Conservation (phyloP, 2,888 invertebrate genomes). For the Ectemnius lituratus region DNA sequence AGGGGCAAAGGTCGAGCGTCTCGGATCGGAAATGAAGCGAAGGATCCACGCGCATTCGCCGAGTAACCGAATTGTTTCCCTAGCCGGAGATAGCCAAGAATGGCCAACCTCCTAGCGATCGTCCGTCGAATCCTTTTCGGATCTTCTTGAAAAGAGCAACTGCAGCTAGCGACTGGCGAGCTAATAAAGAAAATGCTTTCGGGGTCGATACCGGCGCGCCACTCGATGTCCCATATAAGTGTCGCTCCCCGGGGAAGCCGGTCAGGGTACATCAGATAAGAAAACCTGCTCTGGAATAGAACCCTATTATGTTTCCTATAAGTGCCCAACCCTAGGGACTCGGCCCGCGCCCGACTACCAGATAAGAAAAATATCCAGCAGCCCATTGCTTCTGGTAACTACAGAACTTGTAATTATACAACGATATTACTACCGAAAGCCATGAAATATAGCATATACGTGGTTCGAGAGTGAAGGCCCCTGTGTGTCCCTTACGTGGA, state of each 20-base stretch:
- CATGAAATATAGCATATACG: slow-evolving; percentile 24
- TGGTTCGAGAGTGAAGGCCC: no score
- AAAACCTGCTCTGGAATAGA: slow-evolving; percentile 51
- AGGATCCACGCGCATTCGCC: slow-evolving; percentile 27
- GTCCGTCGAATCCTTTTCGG: slow-evolving; percentile 40
- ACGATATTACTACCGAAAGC: slow-evolving; percentile 53
- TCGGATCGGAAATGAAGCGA: slow-evolving; percentile 8
- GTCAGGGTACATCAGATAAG: slow-evolving; percentile 60
- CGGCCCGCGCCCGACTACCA: slow-evolving; percentile 13
- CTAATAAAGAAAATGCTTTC: slow-evolving; percentile 55
- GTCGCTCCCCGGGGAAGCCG: slow-evolving; percentile 53
- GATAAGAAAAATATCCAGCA: slow-evolving; percentile 53
- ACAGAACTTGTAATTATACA: slow-evolving; percentile 58
- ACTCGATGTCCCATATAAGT: slow-evolving; percentile 52
- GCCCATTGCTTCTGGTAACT: slow-evolving; percentile 32
- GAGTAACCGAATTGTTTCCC: slow-evolving; percentile 49
- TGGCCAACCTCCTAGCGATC: slow-evolving; percentile 25
- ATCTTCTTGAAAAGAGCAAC: slow-evolving; percentile 22
- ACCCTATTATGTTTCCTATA: slow-evolving; percentile 57
- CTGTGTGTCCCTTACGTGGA: slow-evolving; percentile 15
- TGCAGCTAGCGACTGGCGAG: slow-evolving; percentile 22
- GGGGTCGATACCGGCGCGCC: slow-evolving; percentile 38
- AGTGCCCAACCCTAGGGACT: slow-evolving; percentile 37
- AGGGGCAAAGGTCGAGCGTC: not conserved
- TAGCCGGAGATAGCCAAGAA: slow-evolving; percentile 22